Percentiles rank a stretch among this genome's conserved stretches.
Evolutionary conservation across 2,888 invertebrate genomes (phyloP).

Genomic region (Ypsolopha sequella): DNA sequence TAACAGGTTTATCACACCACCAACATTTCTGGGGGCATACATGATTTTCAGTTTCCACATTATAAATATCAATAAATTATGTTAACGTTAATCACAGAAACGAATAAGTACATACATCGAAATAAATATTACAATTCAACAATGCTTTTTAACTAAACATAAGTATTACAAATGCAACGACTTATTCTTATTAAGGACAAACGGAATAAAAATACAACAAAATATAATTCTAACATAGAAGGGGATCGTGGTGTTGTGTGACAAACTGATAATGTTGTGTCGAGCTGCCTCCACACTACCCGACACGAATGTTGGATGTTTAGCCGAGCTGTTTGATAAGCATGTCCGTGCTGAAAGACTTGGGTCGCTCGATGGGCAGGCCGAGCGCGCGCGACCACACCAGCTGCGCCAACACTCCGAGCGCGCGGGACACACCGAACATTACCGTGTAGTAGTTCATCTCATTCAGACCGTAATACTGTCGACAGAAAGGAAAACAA

Average conservation of each 20-base stretch:
- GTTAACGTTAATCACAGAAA: conserved; percentile 3
- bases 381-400: conserved; percentile 91
- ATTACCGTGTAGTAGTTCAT: conserved; percentile 95
- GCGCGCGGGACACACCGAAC: conserved; percentile 91
- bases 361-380: conserved; percentile 87
- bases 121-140: too few species aligned
- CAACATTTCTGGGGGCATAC: conserved; percentile 10
- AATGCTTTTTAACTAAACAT: too few species aligned
- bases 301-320: conserved; percentile 10
- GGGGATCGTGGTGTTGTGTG: too few species aligned
- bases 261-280: too few species aligned
- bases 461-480: conserved; percentile 92
- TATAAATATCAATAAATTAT: background rate
- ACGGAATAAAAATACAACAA: too few species aligned
- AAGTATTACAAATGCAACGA: too few species aligned
- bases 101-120: conserved; percentile 3
- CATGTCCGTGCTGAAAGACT: conserved; percentile 82
- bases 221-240: too few species aligned
- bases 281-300: too few species aligned
- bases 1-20: conserved; percentile 43
- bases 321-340: conserved; percentile 59
- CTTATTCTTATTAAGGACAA: too few species aligned
- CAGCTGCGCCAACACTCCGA: conserved; percentile 86
- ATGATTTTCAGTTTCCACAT: background rate
- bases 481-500: conserved; percentile 23